phyloP scores from a whole-genome alignment of 2,888 invertebrate genomes.

The Pristionchus japonicus region DNA sequence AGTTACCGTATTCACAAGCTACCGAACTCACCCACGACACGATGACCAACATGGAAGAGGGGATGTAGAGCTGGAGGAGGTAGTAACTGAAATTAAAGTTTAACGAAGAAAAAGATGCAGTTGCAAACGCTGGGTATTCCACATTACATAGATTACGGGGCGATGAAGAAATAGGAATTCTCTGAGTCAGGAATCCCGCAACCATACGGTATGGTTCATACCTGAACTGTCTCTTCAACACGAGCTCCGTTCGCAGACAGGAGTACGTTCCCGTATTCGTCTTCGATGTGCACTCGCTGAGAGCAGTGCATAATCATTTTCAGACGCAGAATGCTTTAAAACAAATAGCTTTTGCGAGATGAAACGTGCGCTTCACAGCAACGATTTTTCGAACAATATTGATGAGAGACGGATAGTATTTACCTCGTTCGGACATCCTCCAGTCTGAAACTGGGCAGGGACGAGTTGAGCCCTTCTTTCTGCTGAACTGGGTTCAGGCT shows the following conservation, averaged over 20 bases:
- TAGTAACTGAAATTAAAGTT: slow-evolving; percentile 85
- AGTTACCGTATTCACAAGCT: slow-evolving; percentile 66
- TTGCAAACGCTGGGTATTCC: background rate
- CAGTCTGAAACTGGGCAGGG: slow-evolving; percentile 87
- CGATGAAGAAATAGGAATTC: background rate
- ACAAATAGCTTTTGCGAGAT: no score
- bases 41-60: slow-evolving; percentile 83
- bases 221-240: slow-evolving; percentile 97
- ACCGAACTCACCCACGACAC: slow-evolving; percentile 64
- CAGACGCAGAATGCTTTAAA: no score
- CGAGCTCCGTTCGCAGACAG: slow-evolving; percentile 94
- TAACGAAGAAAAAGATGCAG: background rate
- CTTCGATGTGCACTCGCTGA: slow-evolving; percentile 89
- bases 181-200: no score
- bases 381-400: no score
- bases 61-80: slow-evolving; percentile 98
- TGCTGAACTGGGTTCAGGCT: slow-evolving; percentile 92
- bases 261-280: slow-evolving; percentile 97
- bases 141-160: background rate
- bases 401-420: background rate
- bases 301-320: slow-evolving; percentile 77
- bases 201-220: no score
- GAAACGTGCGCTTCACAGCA: no score
- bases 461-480: slow-evolving; percentile 80
- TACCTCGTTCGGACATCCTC: slow-evolving; percentile 79